Evolutionary conservation across 1,140 invertebrate species (phyloP).

Genomic region (Liolophura sinensis): DNA sequence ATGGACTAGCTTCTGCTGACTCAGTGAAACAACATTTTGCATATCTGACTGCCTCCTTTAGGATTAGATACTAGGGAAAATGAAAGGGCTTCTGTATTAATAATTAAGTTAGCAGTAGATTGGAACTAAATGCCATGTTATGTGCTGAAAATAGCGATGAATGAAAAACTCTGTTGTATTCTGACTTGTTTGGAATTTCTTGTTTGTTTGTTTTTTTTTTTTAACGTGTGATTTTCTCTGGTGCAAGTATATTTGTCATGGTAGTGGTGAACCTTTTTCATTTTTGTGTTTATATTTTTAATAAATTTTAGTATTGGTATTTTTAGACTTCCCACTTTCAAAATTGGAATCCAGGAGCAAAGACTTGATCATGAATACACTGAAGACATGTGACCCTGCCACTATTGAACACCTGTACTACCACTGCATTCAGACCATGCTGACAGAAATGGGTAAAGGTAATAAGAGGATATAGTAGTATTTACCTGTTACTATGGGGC

Average conservation of each 20-base stretch:
- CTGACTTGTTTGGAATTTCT: background rate
- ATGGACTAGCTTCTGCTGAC: background rate
- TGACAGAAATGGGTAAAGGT: slow-evolving; percentile 41
- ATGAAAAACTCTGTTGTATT: slow-evolving; percentile 3
- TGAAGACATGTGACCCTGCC: slow-evolving; percentile 31
- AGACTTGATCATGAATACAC: slow-evolving; percentile 25
- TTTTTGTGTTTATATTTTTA: background rate
- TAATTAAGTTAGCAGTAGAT: too few species aligned
- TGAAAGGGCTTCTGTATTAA: background rate
- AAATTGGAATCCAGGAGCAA: slow-evolving; percentile 28
- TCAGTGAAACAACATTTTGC: background rate
- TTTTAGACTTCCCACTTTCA: slow-evolving; percentile 42
- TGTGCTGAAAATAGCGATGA: background rate
- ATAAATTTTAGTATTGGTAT: slow-evolving; percentile 4
- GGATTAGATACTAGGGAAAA: background rate
- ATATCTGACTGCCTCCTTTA: background rate
- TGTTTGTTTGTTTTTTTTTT: background rate
- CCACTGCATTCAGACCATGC: slow-evolving; percentile 45
- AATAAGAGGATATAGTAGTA: slow-evolving; percentile 1
- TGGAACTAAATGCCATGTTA: too few species aligned
- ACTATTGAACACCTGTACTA: slow-evolving; percentile 40
- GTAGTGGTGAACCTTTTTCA: background rate
- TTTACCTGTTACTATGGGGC: too few species aligned
- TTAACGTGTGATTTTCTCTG: background rate
- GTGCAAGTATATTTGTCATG: background rate